Conservation (phyloP, 2,888 invertebrate genomes). For the Erebia palarica region DNA sequence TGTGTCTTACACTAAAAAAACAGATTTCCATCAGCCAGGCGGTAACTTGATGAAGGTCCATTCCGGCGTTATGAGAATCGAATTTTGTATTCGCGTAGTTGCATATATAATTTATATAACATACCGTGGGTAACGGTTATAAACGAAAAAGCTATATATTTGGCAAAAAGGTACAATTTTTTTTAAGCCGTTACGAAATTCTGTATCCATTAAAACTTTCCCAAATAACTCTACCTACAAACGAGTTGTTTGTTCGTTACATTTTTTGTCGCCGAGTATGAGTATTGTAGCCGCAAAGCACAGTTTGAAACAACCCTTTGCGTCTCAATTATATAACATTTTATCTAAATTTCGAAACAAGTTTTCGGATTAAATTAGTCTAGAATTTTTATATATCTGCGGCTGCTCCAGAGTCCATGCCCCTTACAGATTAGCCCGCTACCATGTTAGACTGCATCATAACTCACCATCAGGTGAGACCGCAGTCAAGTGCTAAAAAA, state of each 20-base stretch:
- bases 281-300: not conserved
- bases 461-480: too few relatives aligned
- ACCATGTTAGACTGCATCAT: too few relatives aligned
- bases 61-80: constrained; percentile 62
- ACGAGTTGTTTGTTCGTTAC: constrained; percentile 21
- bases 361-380: not conserved
- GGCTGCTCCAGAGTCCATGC: not conserved
- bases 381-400: not conserved
- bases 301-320: constrained; percentile 2
- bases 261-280: not conserved
- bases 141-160: not conserved
- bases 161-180: not conserved
- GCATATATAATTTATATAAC: not conserved
- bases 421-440: too few relatives aligned
- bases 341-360: not conserved
- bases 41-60: constrained; percentile 62
- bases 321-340: not conserved
- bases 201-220: constrained; percentile 10
- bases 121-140: not conserved
- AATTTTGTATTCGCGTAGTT: constrained; percentile 48
- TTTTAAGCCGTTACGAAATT: not conserved
- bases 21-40: constrained; percentile 61
- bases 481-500: too few relatives aligned
- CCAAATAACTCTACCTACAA: constrained; percentile 4
- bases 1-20: constrained; percentile 52